Evolutionary conservation across 2,797 vertebrate genomes (phyloP).

Genomic region (Coregonus ussuriensis): DNA sequence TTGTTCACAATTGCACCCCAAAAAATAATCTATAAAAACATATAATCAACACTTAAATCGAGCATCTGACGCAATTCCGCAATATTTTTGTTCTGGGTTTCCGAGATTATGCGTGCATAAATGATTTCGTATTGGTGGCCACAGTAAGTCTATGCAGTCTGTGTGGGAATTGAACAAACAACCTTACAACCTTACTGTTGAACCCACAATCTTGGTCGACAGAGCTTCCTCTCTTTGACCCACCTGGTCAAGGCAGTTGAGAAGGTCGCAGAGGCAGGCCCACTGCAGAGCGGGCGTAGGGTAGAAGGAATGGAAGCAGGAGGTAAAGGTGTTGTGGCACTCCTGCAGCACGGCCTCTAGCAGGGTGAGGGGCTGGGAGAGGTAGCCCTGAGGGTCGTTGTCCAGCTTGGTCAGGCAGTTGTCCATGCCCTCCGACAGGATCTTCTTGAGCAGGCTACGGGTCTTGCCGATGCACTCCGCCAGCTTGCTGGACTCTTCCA

Average conservation of each 20-base stretch:
- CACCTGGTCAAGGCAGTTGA: conserved; percentile 98
- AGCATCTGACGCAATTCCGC: too few relatives aligned
- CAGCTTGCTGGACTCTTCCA: conserved; percentile 97
- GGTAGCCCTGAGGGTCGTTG: conserved; percentile 96
- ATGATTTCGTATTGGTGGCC: too few relatives aligned
- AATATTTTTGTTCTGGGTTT: too few relatives aligned
- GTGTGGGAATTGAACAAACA: background rate
- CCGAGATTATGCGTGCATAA: too few relatives aligned
- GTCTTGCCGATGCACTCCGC: conserved; percentile 98
- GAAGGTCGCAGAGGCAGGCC: conserved; percentile 96
- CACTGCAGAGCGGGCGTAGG: conserved; percentile 96
- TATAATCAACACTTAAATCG: too few relatives aligned
- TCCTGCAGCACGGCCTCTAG: conserved; percentile 97
- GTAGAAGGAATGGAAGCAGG: conserved; percentile 98
- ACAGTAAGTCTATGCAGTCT: background rate
- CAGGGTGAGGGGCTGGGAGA: conserved; percentile 93
- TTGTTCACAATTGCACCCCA: too few relatives aligned
- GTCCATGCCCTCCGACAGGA: conserved; percentile 96
- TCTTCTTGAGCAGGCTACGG: conserved; percentile 94
- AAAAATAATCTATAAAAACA: too few relatives aligned
- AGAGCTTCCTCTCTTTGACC: conserved; percentile 1
- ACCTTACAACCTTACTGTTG: too few relatives aligned
- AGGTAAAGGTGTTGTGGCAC: conserved; percentile 98
- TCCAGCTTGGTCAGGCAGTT: conserved; percentile 96
- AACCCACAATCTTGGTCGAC: background rate